Percentiles rank a stretch among this genome's conserved stretches.
Conservation (phyloP, 2,888 invertebrate species). For the Metacarcinus magister region DNA sequence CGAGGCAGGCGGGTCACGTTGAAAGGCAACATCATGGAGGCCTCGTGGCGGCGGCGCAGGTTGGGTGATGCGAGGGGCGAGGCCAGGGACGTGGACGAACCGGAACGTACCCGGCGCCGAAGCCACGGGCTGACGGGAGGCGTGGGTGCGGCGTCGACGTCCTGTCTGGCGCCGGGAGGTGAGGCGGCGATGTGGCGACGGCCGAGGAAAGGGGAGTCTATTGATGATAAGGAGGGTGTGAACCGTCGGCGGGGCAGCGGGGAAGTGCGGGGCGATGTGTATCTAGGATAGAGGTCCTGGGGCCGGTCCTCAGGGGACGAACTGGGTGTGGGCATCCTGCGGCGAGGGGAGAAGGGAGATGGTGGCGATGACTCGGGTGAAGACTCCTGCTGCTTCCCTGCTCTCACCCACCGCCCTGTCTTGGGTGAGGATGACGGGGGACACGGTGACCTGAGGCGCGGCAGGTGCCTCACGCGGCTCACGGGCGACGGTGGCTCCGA, state of each 20-base stretch:
- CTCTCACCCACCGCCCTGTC: neutral
- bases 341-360: conserved; percentile 61
- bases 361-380: conserved; percentile 76
- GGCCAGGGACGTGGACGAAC: conserved; percentile 46
- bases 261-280: conserved; percentile 52
- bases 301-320: conserved; percentile 68
- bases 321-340: conserved; percentile 56
- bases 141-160: neutral
- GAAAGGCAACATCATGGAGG: conserved; percentile 57
- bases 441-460: neutral
- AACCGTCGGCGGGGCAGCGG: conserved; percentile 70
- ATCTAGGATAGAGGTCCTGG: conserved; percentile 40
- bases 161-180: neutral
- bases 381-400: neutral
- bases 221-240: neutral
- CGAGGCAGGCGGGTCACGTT: conserved; percentile 76
- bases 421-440: conserved; percentile 67
- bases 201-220: neutral
- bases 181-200: neutral
- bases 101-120: conserved; percentile 56
- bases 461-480: neutral
- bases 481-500: conserved; percentile 79
- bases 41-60: conserved; percentile 73
- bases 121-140: conserved; percentile 78
- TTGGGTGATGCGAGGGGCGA: conserved; percentile 72